Conservation (phyloP, 2,797 vertebrate genomes). For the Petrocephalus schoutedeni region DNA sequence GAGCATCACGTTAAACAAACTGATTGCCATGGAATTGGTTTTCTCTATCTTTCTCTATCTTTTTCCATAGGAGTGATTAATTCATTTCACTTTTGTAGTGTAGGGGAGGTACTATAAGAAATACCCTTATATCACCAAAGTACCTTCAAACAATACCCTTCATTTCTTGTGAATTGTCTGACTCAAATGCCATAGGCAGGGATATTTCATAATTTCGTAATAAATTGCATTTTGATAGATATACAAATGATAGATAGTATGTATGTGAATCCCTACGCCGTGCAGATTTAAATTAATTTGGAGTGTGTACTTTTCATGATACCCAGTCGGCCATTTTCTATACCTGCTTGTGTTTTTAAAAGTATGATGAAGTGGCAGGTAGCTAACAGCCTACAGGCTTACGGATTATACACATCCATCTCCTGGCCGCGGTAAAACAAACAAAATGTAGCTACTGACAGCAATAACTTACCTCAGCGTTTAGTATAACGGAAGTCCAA, state of each 20-base stretch:
- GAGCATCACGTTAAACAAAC: slow-evolving; percentile 15
- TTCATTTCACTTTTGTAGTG: background rate
- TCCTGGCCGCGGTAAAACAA: background rate
- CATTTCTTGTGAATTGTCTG: background rate
- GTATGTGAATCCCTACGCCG: background rate
- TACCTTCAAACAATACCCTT: background rate
- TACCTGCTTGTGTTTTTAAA: background rate
- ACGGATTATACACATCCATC: background rate
- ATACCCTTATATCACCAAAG: too few species aligned
- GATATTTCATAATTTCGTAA: background rate
- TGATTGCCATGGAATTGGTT: background rate
- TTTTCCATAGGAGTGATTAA: background rate
- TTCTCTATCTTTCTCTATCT: background rate
- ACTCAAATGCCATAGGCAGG: background rate
- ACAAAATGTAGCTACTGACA: background rate
- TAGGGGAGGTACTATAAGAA: background rate
- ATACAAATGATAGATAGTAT: background rate
- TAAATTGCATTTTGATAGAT: background rate
- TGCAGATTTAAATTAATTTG: background rate
- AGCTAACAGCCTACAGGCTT: background rate
- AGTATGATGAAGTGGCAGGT: background rate
- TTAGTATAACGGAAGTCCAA: background rate
- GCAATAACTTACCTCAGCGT: background rate
- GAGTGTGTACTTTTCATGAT: background rate
- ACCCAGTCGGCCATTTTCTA: background rate